A percentile compares a stretch with the other conserved stretches of the same genome.
phyloP scores from a whole-genome alignment of 2,113 vertebrate species.

The Abramis brama region DNA sequence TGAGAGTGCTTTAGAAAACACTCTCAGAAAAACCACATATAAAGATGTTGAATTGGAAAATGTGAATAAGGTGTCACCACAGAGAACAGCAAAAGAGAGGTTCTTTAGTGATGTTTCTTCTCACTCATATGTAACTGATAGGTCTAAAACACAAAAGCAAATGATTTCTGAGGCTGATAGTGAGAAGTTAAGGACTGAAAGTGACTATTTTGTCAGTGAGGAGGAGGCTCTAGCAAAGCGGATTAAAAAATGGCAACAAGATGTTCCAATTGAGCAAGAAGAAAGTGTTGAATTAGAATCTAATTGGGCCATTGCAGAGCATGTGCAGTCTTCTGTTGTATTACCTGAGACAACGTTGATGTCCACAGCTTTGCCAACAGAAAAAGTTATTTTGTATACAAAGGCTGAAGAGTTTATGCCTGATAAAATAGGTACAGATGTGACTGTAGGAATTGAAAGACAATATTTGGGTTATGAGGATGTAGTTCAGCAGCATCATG shows the following conservation, averaged over 20 bases:
- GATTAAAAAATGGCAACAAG: conserved; percentile 75
- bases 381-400: background rate
- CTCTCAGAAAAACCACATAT: background rate
- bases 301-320: conserved; percentile 68
- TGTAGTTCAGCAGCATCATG: background rate
- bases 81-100: conserved; percentile 48
- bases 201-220: conserved; percentile 75
- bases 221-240: conserved; percentile 75
- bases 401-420: background rate
- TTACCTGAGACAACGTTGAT: conserved; percentile 27
- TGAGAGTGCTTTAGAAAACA: conserved; percentile 22
- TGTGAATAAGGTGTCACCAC: conserved; percentile 10
- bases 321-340: conserved; percentile 48
- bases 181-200: conserved; percentile 71
- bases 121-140: conserved; percentile 26
- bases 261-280: conserved; percentile 70
- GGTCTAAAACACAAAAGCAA: conserved; percentile 21
- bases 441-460: conserved; percentile 7
- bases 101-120: conserved; percentile 29
- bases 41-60: conserved; percentile 23
- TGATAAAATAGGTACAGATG: conserved; percentile 15
- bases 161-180: conserved; percentile 57
- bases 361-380: conserved; percentile 28
- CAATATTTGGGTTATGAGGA: background rate
- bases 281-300: conserved; percentile 74